Evolutionary conservation across 2,888 invertebrate genomes (phyloP).

Genomic region (Heliconius sara): DNA sequence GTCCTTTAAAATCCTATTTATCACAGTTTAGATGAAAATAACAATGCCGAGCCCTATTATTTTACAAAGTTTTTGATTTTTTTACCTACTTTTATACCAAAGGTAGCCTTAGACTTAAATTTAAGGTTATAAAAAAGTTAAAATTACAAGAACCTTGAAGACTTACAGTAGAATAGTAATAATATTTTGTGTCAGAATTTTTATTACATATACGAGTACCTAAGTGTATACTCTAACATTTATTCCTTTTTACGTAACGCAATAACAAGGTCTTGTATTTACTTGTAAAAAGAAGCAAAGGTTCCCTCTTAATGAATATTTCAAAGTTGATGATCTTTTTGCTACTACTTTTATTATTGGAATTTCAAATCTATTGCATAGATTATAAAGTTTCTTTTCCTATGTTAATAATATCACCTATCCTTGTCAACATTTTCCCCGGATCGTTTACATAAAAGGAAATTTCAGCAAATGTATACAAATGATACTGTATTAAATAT

Average conservation of each 20-base stretch:
- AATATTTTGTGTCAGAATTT: neutral
- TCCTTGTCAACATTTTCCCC: conserved; percentile 12
- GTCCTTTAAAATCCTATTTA: too few relatives aligned
- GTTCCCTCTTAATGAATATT: conserved; percentile 21
- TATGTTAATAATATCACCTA: neutral
- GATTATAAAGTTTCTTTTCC: neutral
- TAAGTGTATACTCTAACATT: neutral
- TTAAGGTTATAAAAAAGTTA: too few relatives aligned
- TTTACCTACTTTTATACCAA: too few relatives aligned
- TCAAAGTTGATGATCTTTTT: conserved; percentile 18
- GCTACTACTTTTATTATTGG: neutral
- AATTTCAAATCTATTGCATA: neutral
- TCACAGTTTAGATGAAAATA: too few relatives aligned
- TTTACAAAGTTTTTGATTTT: too few relatives aligned
- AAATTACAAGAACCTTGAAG: too few relatives aligned
- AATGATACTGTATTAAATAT: neutral
- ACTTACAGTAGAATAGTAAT: too few relatives aligned
- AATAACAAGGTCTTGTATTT: conserved; percentile 2
- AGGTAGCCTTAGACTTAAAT: too few relatives aligned
- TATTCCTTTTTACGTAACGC: conserved; percentile 15
- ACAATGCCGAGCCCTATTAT: too few relatives aligned
- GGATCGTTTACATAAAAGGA: conserved; percentile 23
- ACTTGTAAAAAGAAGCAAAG: conserved; percentile 13
- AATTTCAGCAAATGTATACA: conserved; percentile 22
- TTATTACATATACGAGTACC: neutral